phyloP scores from a whole-genome alignment of 1,140 invertebrate genomes.

The Nephila pilipes region DNA sequence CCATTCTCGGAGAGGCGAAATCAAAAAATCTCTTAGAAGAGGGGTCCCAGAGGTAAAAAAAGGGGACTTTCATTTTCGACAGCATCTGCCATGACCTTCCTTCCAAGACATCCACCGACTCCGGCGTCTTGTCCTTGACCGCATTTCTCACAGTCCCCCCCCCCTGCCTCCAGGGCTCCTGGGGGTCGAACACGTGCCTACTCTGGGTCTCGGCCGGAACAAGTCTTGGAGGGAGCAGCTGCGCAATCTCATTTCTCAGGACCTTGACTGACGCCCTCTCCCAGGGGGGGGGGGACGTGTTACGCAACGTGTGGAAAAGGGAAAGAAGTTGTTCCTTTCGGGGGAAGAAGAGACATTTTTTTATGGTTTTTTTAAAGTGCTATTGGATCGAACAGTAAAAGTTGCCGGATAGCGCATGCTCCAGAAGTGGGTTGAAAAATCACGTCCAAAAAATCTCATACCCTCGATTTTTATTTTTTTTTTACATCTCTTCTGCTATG shows the following conservation, averaged over 20 bases:
- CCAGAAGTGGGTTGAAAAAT: neutral
- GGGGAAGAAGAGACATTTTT: neutral
- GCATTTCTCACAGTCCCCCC: conserved; percentile 67
- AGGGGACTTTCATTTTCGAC: conserved; percentile 57
- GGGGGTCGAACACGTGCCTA: conserved; percentile 73
- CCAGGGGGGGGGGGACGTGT: neutral
- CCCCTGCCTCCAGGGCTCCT: neutral
- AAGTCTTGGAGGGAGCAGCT: conserved; percentile 39
- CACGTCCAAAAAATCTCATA: too few relatives aligned
- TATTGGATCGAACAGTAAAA: neutral
- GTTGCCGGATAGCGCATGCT: neutral
- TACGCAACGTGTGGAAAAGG: conserved; percentile 44
- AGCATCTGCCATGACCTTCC: conserved; percentile 60
- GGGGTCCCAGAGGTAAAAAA: neutral
- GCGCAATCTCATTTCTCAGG: conserved; percentile 64
- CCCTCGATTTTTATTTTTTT: too few relatives aligned
- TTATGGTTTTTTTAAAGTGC: neutral
- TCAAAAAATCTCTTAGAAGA: conserved; percentile 9
- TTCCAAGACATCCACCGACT: conserved; percentile 26
- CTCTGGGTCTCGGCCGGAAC: conserved; percentile 73
- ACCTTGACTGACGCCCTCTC: conserved; percentile 58
- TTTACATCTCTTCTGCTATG: too few relatives aligned
- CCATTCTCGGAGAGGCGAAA: conserved; percentile 32
- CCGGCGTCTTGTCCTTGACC: conserved; percentile 73
- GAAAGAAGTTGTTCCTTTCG: conserved; percentile 20